Evolutionary conservation across 2,797 vertebrate genomes (phyloP).

Genomic region (Argyrosomus regius): DNA sequence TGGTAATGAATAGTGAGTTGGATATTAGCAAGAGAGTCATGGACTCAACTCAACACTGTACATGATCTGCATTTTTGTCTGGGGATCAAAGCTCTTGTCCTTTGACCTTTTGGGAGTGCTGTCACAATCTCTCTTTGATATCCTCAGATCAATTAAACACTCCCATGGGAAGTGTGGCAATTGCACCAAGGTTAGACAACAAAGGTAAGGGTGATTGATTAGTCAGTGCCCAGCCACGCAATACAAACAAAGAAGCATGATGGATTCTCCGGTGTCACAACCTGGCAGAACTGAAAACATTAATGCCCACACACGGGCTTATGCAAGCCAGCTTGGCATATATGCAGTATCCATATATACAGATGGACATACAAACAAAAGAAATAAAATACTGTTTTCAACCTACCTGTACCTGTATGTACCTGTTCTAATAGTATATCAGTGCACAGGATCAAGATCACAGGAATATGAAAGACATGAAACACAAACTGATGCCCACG

Average conservation of each 20-base stretch:
- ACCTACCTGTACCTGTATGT: background rate
- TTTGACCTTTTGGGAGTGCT: conserved; percentile 39
- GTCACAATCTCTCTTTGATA: conserved; percentile 68
- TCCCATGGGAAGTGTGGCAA: conserved; percentile 32
- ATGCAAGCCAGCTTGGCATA: background rate
- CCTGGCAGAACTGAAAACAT: conserved; percentile 27
- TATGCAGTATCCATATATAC: background rate
- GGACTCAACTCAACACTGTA: background rate
- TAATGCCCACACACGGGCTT: background rate
- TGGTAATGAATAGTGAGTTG: conserved; percentile 1
- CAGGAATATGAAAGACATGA: background rate
- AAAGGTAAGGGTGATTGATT: conserved; percentile 66
- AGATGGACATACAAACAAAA: too few species aligned
- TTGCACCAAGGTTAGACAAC: conserved; percentile 59
- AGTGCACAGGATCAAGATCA: conserved; percentile 14
- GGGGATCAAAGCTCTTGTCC: conserved; percentile 38
- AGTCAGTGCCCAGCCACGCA: conserved; percentile 33
- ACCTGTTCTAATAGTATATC: conserved; percentile 14
- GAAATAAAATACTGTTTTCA: background rate
- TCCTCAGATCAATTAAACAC: conserved; percentile 54
- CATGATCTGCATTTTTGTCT: conserved; percentile 39
- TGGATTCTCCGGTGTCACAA: conserved; percentile 51
- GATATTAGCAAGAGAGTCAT: background rate
- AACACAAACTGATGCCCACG: conserved; percentile 8
- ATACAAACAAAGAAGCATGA: conserved; percentile 56